Conservation (phyloP, 2,113 vertebrate species). For the Tringa solitaria region DNA sequence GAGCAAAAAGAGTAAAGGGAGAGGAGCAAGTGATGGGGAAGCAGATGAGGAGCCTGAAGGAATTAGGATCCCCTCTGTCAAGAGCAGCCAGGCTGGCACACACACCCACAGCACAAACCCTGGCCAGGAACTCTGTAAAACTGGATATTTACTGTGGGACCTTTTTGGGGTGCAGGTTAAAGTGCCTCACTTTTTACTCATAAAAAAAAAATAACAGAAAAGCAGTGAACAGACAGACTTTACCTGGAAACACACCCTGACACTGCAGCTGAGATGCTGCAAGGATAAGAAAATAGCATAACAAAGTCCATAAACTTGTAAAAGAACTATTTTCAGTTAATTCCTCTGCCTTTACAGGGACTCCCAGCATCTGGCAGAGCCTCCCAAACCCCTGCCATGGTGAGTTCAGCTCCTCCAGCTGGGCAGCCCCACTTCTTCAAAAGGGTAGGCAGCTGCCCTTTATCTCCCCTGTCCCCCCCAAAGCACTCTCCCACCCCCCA, state of each 20-base stretch:
- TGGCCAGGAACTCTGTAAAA: background rate
- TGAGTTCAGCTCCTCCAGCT: background rate
- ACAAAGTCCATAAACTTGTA: background rate
- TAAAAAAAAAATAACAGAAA: background rate
- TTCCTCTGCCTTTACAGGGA: background rate
- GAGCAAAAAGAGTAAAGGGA: background rate
- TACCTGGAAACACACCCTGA: background rate
- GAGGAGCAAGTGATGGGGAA: background rate
- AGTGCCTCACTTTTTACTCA: background rate
- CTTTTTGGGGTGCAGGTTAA: background rate
- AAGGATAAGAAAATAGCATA: too few relatives aligned
- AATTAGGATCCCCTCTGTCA: background rate
- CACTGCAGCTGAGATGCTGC: background rate
- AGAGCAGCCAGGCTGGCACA: background rate
- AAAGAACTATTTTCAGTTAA: background rate
- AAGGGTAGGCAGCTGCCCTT: background rate
- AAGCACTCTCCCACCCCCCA: too few relatives aligned
- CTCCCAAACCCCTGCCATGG: background rate
- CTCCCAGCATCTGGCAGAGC: background rate
- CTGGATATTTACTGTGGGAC: background rate
- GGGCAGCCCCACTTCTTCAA: background rate
- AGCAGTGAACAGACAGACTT: background rate
- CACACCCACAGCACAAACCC: background rate
- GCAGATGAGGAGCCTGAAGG: background rate
- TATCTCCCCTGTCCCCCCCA: background rate